Base-by-base conservation (phyloP, 2,797 vertebrate species). In the Bovichtus variegatus region DNA sequence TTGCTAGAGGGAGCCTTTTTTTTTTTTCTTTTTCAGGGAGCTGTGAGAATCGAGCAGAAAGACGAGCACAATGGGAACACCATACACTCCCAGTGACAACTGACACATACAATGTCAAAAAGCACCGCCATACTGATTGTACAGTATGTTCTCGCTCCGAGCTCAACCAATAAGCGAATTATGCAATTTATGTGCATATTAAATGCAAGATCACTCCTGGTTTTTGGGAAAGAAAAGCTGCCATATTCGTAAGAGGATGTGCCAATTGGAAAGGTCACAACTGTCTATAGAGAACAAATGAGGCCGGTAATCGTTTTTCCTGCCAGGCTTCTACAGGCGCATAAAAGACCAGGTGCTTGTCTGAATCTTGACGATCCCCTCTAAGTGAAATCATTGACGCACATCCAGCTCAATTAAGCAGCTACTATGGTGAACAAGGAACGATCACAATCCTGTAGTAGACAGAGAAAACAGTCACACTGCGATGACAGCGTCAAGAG, bases 191-290 rank as follows among this genome's bases (percentile, higher is more conserved):
- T 91, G 80, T 91, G 89, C 91, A 89, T 89, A 89, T 80, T 89
- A 89, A 93, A 92, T 85, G 83, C 80, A 72, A 80, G 75, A 91
- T 91, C 89, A 89, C 74, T 92, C 80, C 86, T 87, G 84, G 86
- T 87, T 91, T n/a, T 86, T 49, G 6, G 74, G 76, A 89, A 90
- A 88, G 85, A 92, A 93, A 92, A 89, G 87, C 89, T 83, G 89
- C 91, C 90, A 93, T 91, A 92, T 91, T 83, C 36, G 74, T 86
- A 88, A 87, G 83, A 90, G 80, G 83, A 92, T 85, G 89, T 91
- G 91, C 91, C 90, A 93, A 89, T 91, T 86, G 90, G 89, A 93
- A 94, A 94, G 94, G 94, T 94, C 93, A 94, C 82, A 89, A 91
- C 90, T 91, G 91, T 93, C 92, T 89, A 90, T 92, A 79, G 93